These are phyloP conservation scores for Dasysyrphus tricinctus DNA, from an alignment of 2,888 invertebrate species.

Conservation along the genomic window DNA sequence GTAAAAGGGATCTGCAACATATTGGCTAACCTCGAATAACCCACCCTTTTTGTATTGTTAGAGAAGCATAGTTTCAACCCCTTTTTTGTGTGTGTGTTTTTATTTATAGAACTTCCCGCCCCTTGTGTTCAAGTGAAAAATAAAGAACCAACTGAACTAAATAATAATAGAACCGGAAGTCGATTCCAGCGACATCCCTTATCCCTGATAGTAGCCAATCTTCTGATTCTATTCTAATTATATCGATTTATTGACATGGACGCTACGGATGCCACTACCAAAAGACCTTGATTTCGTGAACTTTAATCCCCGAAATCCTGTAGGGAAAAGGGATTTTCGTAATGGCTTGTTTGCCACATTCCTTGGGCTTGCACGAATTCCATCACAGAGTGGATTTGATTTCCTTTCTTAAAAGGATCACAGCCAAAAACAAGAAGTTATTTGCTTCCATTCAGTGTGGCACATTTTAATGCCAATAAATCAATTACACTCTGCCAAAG, in stretches of 20 bases:
- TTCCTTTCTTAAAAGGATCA: slow-evolving; percentile 72
- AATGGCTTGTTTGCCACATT: slow-evolving; percentile 39
- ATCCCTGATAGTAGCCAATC: slow-evolving; percentile 1
- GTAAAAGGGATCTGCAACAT: slow-evolving; percentile 45
- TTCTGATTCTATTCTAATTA: slow-evolving; percentile 49
- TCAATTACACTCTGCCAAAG: slow-evolving; percentile 75
- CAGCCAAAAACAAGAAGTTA: slow-evolving; percentile 65
- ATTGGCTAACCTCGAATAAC: slow-evolving; percentile 55
- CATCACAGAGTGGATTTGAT: slow-evolving; percentile 71
- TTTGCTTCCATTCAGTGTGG: slow-evolving; percentile 56
- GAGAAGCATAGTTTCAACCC: slow-evolving; percentile 66
- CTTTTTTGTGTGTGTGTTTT: slow-evolving; percentile 40
- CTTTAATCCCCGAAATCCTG: slow-evolving; percentile 45
- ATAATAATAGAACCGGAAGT: slow-evolving; percentile 50
- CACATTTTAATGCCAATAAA: slow-evolving; percentile 76
- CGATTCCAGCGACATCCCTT: slow-evolving; percentile 3
- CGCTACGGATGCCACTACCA: slow-evolving; percentile 18
- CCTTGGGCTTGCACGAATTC: slow-evolving; percentile 39
- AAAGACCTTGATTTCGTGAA: slow-evolving; percentile 64
- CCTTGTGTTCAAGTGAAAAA: slow-evolving; percentile 48
- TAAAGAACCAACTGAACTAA: slow-evolving; percentile 37
- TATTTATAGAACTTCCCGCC: slow-evolving; percentile 47
- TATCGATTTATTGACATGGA: slow-evolving; percentile 56
- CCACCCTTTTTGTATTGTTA: slow-evolving; percentile 55
- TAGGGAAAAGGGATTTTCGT: slow-evolving; percentile 48